Evolutionary conservation across 2,797 vertebrate species (phyloP).

Genomic region (Aplochiton taeniatus): DNA sequence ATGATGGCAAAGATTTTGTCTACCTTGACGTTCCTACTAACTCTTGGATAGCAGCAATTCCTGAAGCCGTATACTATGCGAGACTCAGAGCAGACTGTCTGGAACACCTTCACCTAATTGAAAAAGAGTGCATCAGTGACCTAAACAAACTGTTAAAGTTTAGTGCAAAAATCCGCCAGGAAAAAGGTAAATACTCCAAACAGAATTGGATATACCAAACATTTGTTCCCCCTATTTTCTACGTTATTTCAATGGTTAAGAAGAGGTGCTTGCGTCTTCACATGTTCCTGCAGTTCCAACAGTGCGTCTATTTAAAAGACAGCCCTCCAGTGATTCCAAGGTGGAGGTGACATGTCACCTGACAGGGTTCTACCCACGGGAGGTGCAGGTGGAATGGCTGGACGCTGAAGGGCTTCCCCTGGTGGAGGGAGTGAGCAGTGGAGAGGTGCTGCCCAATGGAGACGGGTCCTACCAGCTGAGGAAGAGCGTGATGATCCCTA

Average conservation of each 20-base stretch:
- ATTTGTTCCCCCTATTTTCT: no score
- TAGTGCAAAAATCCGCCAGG: conserved; percentile 1
- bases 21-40: conserved; percentile 21
- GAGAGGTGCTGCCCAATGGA: conserved; percentile 24
- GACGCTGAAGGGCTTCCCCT: conserved; percentile 5
- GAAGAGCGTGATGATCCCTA: conserved; percentile 11
- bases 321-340: background rate
- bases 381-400: conserved; percentile 14
- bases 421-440: conserved; percentile 20
- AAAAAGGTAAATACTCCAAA: conserved; percentile 2
- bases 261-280: background rate
- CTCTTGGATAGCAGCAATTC: conserved; percentile 22
- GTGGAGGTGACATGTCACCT: conserved; percentile 17
- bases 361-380: conserved; percentile 19
- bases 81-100: conserved; percentile 8
- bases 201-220: no score
- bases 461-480: conserved; percentile 24
- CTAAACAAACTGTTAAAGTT: conserved; percentile 16
- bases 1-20: conserved; percentile 29
- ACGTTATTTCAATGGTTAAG: background rate
- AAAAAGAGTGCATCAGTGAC: conserved; percentile 10
- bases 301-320: conserved; percentile 3
- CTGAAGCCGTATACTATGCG: conserved; percentile 22
- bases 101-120: conserved; percentile 6
- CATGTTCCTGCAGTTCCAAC: conserved; percentile 6